phyloP scores from a whole-genome alignment of 2,888 invertebrate species.

The Erebia ligea region DNA sequence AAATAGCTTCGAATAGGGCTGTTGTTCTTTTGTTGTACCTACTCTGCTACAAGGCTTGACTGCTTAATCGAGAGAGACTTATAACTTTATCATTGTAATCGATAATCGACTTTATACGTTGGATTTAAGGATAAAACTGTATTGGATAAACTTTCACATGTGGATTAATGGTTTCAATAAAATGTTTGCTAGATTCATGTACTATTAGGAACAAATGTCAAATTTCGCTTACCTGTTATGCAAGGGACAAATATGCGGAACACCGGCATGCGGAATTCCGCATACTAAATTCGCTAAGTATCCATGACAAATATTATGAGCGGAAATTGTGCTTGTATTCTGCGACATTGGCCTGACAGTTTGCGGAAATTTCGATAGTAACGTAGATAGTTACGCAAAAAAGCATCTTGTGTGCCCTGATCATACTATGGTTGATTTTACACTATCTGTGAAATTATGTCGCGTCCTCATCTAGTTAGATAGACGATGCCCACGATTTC shows the following conservation, averaged over 20 bases:
- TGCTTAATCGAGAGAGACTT: slow-evolving; percentile 40
- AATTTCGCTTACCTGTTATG: neutral
- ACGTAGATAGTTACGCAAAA: no score
- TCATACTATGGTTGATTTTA: no score
- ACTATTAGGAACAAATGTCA: slow-evolving; percentile 7
- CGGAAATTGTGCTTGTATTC: neutral
- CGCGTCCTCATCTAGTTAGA: no score
- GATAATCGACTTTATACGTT: slow-evolving; percentile 17
- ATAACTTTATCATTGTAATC: slow-evolving; percentile 18
- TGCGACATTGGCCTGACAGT: neutral
- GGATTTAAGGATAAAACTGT: slow-evolving; percentile 13
- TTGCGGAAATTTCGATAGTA: neutral
- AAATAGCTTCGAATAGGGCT: slow-evolving; percentile 52
- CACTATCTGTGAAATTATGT: no score
- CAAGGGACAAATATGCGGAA: neutral
- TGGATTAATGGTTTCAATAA: slow-evolving; percentile 3
- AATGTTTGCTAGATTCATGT: neutral
- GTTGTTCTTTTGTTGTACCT: slow-evolving; percentile 53
- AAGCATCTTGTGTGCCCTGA: no score
- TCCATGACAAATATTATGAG: neutral
- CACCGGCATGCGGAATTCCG: neutral
- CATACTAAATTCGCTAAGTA: neutral
- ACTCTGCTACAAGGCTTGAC: slow-evolving; percentile 41
- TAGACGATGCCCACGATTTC: no score
- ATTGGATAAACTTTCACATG: slow-evolving; percentile 8